A percentile compares a stretch with the other conserved stretches of the same genome.
Evolutionary conservation across 2,888 invertebrate species (phyloP).

Genomic region (Caradrina clavipalpis): DNA sequence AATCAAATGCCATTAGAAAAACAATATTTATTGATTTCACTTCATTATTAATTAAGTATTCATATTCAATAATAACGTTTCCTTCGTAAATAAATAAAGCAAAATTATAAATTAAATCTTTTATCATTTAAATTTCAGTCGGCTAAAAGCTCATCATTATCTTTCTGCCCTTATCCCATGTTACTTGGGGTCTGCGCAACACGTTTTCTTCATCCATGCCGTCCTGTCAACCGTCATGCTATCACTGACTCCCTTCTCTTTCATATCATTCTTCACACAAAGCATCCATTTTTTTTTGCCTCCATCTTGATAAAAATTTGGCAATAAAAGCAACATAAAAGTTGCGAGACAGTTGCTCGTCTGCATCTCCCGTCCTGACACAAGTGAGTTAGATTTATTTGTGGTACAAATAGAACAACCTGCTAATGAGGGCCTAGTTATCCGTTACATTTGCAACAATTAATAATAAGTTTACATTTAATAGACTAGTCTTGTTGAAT

Average conservation of each 20-base stretch:
- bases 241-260: too few relatives aligned
- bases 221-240: too few relatives aligned
- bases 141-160: too few relatives aligned
- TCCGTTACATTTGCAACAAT: slow-evolving; percentile 65
- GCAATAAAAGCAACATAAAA: not conserved
- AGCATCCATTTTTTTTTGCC: too few relatives aligned
- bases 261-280: too few relatives aligned
- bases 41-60: slow-evolving; percentile 24
- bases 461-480: slow-evolving; percentile 66
- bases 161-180: too few relatives aligned
- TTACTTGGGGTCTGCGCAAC: too few relatives aligned
- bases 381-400: slow-evolving; percentile 64
- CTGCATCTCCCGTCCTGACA: slow-evolving; percentile 41
- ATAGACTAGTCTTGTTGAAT: slow-evolving; percentile 44
- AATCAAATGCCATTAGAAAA: slow-evolving; percentile 19
- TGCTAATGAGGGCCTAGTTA: slow-evolving; percentile 67
- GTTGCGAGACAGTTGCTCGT: slow-evolving; percentile 42
- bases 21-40: slow-evolving; percentile 31
- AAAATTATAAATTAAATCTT: too few relatives aligned
- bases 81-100: slow-evolving; percentile 3
- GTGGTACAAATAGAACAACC: slow-evolving; percentile 60
- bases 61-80: not conserved
- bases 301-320: too few relatives aligned
- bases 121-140: too few relatives aligned
- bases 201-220: too few relatives aligned